Evolutionary conservation across 2,888 invertebrate species (phyloP).

Genomic region (Nowickia ferox): DNA sequence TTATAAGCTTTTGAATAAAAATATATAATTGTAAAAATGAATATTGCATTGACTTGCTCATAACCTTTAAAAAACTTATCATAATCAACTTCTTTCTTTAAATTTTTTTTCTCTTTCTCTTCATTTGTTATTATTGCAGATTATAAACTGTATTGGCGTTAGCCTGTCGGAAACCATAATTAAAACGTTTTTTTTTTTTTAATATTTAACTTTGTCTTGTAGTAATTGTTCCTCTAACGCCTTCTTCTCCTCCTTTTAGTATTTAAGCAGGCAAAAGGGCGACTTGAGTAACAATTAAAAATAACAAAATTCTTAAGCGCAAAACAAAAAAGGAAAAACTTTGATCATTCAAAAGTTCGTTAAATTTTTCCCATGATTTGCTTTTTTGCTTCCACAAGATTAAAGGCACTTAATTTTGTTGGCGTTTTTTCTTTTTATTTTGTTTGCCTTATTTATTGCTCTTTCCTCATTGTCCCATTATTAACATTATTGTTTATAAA

Average conservation of each 20-base stretch:
- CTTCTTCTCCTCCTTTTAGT: neutral
- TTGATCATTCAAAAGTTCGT: slow-evolving; percentile 57
- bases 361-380: slow-evolving; percentile 58
- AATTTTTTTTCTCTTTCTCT: neutral
- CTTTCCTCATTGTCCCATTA: slow-evolving; percentile 17
- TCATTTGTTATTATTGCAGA: neutral
- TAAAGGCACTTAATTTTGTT: slow-evolving; percentile 49
- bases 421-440: neutral
- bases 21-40: neutral
- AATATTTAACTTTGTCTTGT: slow-evolving; percentile 42
- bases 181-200: neutral
- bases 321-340: slow-evolving; percentile 47
- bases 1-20: no score
- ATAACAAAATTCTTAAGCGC: slow-evolving; percentile 53
- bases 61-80: neutral
- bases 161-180: slow-evolving; percentile 22
- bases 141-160: slow-evolving; percentile 10
- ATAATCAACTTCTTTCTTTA: neutral
- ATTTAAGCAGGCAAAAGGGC: neutral
- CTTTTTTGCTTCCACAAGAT: slow-evolving; percentile 50
- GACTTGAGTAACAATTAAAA: slow-evolving; percentile 60
- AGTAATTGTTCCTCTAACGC: neutral
- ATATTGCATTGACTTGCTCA: neutral
- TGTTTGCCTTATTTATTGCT: slow-evolving; percentile 25
- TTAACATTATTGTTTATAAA: slow-evolving; percentile 57